Evolutionary conservation across 2,888 invertebrate genomes (phyloP).

Genomic region (Ptycholaimellus sp.): DNA sequence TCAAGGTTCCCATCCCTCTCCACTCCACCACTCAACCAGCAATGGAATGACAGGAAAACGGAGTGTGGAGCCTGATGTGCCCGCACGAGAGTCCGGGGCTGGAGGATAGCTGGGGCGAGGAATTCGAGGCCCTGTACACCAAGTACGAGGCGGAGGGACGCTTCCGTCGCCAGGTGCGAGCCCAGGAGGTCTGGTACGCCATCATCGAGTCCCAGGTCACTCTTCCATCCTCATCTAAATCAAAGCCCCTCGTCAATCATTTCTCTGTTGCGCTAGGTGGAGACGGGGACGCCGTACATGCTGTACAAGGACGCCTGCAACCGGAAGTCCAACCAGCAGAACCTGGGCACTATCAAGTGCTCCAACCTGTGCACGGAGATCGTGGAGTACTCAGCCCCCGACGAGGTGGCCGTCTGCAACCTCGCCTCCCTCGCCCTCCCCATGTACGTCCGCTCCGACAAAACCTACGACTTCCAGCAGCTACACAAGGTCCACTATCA

Average conservation of each 20-base stretch:
- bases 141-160: slow-evolving; percentile 28
- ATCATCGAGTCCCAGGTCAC: slow-evolving; percentile 49
- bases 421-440: slow-evolving; percentile 86
- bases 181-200: slow-evolving; percentile 71
- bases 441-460: slow-evolving; percentile 56
- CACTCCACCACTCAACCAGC: not conserved
- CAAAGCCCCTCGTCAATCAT: not conserved
- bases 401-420: slow-evolving; percentile 67
- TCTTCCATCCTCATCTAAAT: not conserved
- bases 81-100: slow-evolving; percentile 74
- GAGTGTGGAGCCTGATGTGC: slow-evolving; percentile 83
- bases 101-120: slow-evolving; percentile 71
- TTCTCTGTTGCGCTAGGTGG: too few relatives aligned
- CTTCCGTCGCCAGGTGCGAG: slow-evolving; percentile 36
- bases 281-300: slow-evolving; percentile 92
- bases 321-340: slow-evolving; percentile 84
- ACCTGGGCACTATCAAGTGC: slow-evolving; percentile 89
- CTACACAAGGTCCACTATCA: slow-evolving; percentile 45
- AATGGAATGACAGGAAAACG: slow-evolving; percentile 34
- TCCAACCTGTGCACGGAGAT: slow-evolving; percentile 95
- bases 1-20: slow-evolving; percentile 10
- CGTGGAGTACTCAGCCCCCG: slow-evolving; percentile 49
- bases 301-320: slow-evolving; percentile 57
- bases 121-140: slow-evolving; percentile 64
- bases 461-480: slow-evolving; percentile 60